Evolutionary conservation across 2,797 vertebrate species (phyloP).

Genomic region (Danio kyathit): DNA sequence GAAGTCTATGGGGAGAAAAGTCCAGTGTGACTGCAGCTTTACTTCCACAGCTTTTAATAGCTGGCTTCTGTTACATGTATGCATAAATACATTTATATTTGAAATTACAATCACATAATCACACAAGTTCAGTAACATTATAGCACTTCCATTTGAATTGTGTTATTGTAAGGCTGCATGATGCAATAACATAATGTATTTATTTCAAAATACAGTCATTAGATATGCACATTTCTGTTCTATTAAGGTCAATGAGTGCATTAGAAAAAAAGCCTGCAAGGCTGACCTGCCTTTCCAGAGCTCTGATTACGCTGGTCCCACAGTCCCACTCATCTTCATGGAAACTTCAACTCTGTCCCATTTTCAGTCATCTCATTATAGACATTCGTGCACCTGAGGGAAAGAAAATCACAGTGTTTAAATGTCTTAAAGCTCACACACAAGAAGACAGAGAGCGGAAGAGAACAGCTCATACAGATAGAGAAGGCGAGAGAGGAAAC

Average conservation of each 20-base stretch:
- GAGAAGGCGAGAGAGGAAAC: neutral
- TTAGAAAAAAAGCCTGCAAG: neutral
- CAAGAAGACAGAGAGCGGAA: neutral
- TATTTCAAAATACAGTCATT: neutral
- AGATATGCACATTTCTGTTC: neutral
- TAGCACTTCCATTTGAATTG: too few relatives aligned
- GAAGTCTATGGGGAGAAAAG: too few relatives aligned
- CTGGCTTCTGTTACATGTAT: too few relatives aligned
- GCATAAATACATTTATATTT: too few relatives aligned
- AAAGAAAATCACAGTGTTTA: constrained; percentile 29
- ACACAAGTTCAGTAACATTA: too few relatives aligned
- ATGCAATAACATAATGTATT: neutral
- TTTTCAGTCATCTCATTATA: constrained; percentile 84
- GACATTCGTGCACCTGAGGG: neutral
- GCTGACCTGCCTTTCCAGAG: constrained; percentile 75
- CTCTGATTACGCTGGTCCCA: constrained; percentile 83
- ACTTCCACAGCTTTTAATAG: too few relatives aligned
- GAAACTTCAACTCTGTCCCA: constrained; percentile 76
- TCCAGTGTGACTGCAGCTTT: too few relatives aligned
- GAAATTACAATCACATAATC: too few relatives aligned
- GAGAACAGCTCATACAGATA: neutral
- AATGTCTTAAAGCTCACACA: constrained; percentile 8
- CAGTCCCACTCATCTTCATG: constrained; percentile 77
- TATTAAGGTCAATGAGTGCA: constrained; percentile 6
- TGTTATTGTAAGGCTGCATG: neutral